phyloP scores from a whole-genome alignment of 2,888 invertebrate genomes.

The Orthosia gothica region DNA sequence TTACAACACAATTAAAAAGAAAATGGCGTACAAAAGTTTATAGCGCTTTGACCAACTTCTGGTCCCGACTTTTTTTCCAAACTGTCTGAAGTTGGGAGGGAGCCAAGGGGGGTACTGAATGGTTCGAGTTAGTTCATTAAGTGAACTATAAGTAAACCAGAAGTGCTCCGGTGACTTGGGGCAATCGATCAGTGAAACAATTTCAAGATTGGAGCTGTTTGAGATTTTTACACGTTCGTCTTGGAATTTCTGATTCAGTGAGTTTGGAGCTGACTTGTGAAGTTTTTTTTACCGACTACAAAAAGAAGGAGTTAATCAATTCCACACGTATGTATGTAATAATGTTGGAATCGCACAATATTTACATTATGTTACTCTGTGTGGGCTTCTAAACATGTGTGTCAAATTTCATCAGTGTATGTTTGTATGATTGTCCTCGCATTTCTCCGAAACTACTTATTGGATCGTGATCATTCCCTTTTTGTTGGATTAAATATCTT shows the following conservation, averaged over 20 bases:
- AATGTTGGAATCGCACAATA: too few relatives aligned
- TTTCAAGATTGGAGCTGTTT: conserved; percentile 37
- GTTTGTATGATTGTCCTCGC: too few relatives aligned
- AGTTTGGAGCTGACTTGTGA: not conserved
- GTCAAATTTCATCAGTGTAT: too few relatives aligned
- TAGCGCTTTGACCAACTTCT: conserved; percentile 56
- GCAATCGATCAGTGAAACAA: conserved; percentile 54
- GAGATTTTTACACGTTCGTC: too few relatives aligned
- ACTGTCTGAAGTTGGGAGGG: conserved; percentile 56
- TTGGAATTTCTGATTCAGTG: not conserved
- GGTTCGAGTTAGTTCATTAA: conserved; percentile 66
- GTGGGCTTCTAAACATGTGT: too few relatives aligned
- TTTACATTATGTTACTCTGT: too few relatives aligned
- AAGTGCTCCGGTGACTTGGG: conserved; percentile 39
- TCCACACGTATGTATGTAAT: too few relatives aligned
- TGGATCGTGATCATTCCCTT: too few relatives aligned
- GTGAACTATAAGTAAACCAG: conserved; percentile 62
- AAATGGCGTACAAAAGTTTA: conserved; percentile 42
- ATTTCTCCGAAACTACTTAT: too few relatives aligned
- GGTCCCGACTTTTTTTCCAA: conserved; percentile 40
- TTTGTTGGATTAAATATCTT: too few relatives aligned
- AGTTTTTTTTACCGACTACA: too few relatives aligned
- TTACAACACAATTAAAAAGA: conserved; percentile 36
- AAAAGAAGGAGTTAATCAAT: too few relatives aligned
- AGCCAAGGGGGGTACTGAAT: conserved; percentile 55